Percentiles rank a stretch among this genome's conserved stretches.
These are phyloP conservation scores for Luperina testacea DNA, from an alignment of 2,888 invertebrate genomes.

Conservation along the genomic window DNA sequence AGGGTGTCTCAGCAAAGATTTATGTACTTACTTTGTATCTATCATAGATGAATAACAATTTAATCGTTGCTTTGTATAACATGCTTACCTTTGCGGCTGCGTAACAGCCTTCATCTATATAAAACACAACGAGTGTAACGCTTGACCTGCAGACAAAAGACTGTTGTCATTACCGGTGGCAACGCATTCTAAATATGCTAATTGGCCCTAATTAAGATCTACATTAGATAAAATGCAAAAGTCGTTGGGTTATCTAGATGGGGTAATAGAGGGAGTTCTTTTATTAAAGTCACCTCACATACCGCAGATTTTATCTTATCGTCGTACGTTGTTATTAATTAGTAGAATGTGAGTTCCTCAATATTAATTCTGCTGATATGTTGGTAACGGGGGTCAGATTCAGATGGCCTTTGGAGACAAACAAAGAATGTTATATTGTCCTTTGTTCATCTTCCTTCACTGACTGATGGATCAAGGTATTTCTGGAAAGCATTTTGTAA, in stretches of 20 bases:
- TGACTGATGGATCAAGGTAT: not conserved
- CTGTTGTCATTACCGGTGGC: constrained; percentile 33
- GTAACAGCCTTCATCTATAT: constrained; percentile 38
- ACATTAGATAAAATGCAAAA: constrained; percentile 55
- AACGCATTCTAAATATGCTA: constrained; percentile 48
- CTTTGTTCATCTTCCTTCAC: constrained; percentile 31
- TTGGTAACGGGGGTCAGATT: constrained; percentile 34
- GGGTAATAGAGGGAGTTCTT: constrained; percentile 36
- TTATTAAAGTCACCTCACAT: constrained; percentile 44
- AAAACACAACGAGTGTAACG: constrained; percentile 36
- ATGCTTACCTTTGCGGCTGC: not conserved
- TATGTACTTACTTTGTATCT: not conserved
- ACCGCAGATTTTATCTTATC: constrained; percentile 19
- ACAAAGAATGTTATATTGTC: constrained; percentile 15
- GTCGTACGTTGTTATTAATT: constrained; percentile 13
- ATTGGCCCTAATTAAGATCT: constrained; percentile 59
- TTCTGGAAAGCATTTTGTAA: constrained; percentile 4
- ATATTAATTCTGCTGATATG: constrained; percentile 40
- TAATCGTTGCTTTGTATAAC: not conserved
- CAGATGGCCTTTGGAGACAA: constrained; percentile 37
- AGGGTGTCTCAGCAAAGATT: not conserved
- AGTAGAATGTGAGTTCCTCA: constrained; percentile 32
- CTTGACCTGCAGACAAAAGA: constrained; percentile 43
- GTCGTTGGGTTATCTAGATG: constrained; percentile 55
- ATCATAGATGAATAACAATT: not conserved